phyloP scores from a whole-genome alignment of 1,140 invertebrate genomes.

The Leptopilina boulardi region DNA sequence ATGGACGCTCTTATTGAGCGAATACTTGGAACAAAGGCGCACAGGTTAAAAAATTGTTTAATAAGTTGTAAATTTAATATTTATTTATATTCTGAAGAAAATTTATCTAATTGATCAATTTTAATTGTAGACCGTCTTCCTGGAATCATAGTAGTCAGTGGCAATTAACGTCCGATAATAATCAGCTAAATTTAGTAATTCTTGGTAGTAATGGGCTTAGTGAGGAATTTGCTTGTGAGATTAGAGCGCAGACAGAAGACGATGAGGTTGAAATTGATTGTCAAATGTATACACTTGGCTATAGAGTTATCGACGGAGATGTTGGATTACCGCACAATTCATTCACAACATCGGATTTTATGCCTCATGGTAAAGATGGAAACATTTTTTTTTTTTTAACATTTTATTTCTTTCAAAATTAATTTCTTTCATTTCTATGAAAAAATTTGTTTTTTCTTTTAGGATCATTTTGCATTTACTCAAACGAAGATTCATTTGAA shows the following conservation, averaged over 20 bases:
- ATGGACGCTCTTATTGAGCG: conserved; percentile 91
- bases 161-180: conserved; percentile 81
- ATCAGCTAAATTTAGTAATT: conserved; percentile 85
- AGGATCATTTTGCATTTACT: conserved; percentile 93
- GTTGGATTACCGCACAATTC: conserved; percentile 87
- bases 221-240: conserved; percentile 86
- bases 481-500: conserved; percentile 93
- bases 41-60: conserved; percentile 73
- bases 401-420: conserved; percentile 37
- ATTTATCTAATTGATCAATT: conserved; percentile 4
- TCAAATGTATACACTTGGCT: conserved; percentile 86
- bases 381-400: conserved; percentile 15
- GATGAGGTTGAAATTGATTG: conserved; percentile 91
- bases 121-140: conserved; percentile 78
- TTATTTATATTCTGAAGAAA: not conserved
- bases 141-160: conserved; percentile 83
- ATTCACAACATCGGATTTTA: conserved; percentile 85
- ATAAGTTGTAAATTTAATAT: not conserved
- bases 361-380: conserved; percentile 81
- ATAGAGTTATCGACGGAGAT: conserved; percentile 90
- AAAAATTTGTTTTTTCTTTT: conserved; percentile 38
- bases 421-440: not conserved
- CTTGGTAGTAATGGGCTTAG: conserved; percentile 87
- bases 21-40: conserved; percentile 83
- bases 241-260: conserved; percentile 85